Evolutionary conservation across 2,113 vertebrate species (phyloP), one percentile per base, ranked within the genome.

Genomic region (Tachysurus vachellii): DNA sequence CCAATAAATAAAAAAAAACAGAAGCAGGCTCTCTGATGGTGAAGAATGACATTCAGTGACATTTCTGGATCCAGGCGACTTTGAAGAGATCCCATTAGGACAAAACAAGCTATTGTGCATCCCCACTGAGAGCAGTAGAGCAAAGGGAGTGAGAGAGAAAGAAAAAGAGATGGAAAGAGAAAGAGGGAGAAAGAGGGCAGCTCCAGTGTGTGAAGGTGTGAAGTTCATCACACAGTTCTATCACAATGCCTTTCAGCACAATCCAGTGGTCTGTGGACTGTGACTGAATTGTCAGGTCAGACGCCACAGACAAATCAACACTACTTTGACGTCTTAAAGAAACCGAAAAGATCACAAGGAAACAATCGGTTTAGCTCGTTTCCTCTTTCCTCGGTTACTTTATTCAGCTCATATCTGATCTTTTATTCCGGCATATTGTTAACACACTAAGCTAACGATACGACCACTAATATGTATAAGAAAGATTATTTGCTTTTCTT

Each of bases 231-330:
- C 85, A 83, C 64, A 84, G 87, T 87, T 92, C 88, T 87, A 87
- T 93, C 89, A 88, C 91, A 87, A 59, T 88, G 76, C 9, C 83
- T 86, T 89, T 92, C 68, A 83, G 89, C 85, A 87, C 56, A 86
- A 82, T 70, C 87, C 86, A 90, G 26, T 89, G 86, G 89, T 82
- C 85, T 85, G 88, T 89, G 91, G 91, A 89, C 82, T 83, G 62
- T 92, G 90, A 91, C 87, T 87, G 87, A 91, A 90, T 84, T 62
- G 83, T 87, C 23, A 64, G 87, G 86, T 88, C 89, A 85, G 85
- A 85, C 76, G 66, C 87, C 81, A 85, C 84, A 70, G 84, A 89
- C 44, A 85, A 57, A 91, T 89, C 85, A 86, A 80, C 85, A 89
- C 42, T 28, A 64, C 36, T 36, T 61, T 47, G 16, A 66, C 47